Evolutionary conservation across 2,797 vertebrate species (phyloP).

Genomic region (Smutsia temminckii): DNA sequence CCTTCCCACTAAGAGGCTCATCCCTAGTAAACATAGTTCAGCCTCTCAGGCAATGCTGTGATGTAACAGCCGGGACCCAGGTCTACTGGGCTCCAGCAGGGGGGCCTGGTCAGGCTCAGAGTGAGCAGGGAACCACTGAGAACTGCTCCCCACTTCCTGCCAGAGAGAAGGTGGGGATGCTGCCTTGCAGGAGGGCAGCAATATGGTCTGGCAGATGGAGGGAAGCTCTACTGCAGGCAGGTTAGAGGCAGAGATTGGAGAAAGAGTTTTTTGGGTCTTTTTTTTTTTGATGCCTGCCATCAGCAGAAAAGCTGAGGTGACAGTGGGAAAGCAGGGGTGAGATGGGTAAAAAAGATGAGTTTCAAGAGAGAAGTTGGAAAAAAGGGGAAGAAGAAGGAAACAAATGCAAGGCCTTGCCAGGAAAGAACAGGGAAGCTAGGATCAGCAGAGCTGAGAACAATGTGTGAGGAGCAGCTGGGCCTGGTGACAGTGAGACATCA

Average conservation of each 20-base stretch:
- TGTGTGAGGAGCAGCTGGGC: constrained; percentile 5
- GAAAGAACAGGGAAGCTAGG: not conserved
- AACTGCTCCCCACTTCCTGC: not conserved
- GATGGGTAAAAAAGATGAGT: not conserved
- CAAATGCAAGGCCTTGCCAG: not conserved
- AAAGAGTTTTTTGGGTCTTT: not conserved
- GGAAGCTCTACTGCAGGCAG: not conserved
- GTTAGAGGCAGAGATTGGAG: constrained; percentile 16
- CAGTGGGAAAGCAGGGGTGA: not conserved
- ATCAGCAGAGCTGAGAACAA: not conserved
- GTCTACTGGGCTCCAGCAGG: not conserved
- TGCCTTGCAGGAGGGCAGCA: constrained; percentile 38
- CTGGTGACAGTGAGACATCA: constrained; percentile 62
- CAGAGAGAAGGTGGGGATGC: not conserved
- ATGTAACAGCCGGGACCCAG: not conserved
- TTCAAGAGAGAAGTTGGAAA: not conserved
- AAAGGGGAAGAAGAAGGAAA: not conserved
- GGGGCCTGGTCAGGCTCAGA: not conserved
- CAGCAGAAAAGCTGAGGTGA: constrained; percentile 32
- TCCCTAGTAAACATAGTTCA: not conserved
- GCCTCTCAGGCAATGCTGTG: not conserved
- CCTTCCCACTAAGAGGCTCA: not conserved
- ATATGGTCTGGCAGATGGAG: constrained; percentile 64
- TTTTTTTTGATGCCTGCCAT: constrained; percentile 29
- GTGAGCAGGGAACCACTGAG: not conserved